Percentiles rank a stretch among this genome's conserved stretches.
These are phyloP conservation scores for Helarctos malayanus DNA, from an alignment of 2,797 vertebrate species.

Conservation along the genomic window DNA sequence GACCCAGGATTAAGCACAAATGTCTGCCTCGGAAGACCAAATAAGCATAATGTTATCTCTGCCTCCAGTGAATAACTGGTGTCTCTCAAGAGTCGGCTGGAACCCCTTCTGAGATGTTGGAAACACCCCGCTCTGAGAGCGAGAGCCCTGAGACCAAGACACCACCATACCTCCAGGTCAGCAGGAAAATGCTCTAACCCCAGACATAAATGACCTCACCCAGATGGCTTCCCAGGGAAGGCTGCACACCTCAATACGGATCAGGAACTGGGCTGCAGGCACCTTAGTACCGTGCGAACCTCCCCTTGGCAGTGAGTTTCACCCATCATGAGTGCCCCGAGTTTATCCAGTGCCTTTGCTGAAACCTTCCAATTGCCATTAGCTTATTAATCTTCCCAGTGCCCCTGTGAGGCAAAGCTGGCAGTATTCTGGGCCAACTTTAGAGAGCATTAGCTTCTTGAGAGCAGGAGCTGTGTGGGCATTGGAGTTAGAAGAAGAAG, in stretches of 20 bases:
- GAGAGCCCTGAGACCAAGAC: not conserved
- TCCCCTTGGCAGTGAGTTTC: slow-evolving; percentile 65
- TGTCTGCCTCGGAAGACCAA: slow-evolving; percentile 21
- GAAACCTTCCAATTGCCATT: slow-evolving; percentile 72
- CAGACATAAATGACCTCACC: slow-evolving; percentile 17
- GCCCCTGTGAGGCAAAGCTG: slow-evolving; percentile 53
- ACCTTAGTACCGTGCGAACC: slow-evolving; percentile 55
- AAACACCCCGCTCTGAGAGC: not conserved
- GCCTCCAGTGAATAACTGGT: slow-evolving; percentile 38
- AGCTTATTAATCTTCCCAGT: slow-evolving; percentile 76
- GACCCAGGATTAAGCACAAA: slow-evolving; percentile 23
- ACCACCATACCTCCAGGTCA: not conserved
- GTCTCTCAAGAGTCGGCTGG: not conserved
- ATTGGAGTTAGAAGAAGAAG: slow-evolving; percentile 13
- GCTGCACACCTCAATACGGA: slow-evolving; percentile 14
- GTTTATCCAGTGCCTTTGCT: slow-evolving; percentile 68
- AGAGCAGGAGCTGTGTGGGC: slow-evolving; percentile 39
- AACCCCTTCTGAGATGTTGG: slow-evolving; percentile 36
- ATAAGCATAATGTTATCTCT: slow-evolving; percentile 20
- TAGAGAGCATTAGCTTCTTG: slow-evolving; percentile 31
- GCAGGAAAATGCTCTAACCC: not conserved
- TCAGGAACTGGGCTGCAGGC: slow-evolving; percentile 44
- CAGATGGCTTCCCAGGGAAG: slow-evolving; percentile 30
- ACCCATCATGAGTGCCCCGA: slow-evolving; percentile 58
- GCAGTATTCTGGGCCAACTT: slow-evolving; percentile 8